Conservation (phyloP, 2,113 vertebrate genomes). For the Stigmatopora argus region DNA sequence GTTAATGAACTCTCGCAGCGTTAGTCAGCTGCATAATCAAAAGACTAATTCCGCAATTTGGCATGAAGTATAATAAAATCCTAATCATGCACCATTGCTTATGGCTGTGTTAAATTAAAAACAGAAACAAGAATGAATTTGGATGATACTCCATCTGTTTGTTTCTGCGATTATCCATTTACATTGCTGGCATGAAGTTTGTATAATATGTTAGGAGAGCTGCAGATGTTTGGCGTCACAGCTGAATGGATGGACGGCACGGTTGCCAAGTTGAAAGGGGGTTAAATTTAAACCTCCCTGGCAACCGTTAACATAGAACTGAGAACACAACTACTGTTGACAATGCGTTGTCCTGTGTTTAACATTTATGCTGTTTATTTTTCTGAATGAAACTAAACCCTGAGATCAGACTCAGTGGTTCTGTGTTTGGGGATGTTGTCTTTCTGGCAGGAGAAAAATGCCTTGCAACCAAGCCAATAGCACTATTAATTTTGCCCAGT, state of each 20-base stretch:
- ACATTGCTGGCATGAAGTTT: constrained; percentile 28
- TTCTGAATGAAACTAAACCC: constrained; percentile 35
- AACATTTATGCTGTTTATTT: constrained; percentile 45
- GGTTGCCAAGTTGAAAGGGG: constrained; percentile 10
- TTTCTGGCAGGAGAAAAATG: background rate
- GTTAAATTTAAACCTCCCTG: constrained; percentile 21
- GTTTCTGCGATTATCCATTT: constrained; percentile 18
- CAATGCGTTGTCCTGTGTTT: constrained; percentile 34
- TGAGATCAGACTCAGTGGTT: constrained; percentile 1
- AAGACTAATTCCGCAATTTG: background rate
- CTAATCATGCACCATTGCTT: background rate
- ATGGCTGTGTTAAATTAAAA: background rate
- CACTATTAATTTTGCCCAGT: constrained; percentile 43
- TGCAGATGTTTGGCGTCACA: constrained; percentile 31
- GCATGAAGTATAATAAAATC: background rate
- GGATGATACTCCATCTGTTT: constrained; percentile 27
- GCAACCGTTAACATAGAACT: constrained; percentile 17
- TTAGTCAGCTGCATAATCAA: background rate
- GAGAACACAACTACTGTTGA: constrained; percentile 30
- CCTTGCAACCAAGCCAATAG: constrained; percentile 31
- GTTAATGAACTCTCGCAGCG: background rate
- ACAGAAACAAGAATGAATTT: background rate
- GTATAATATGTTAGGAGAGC: constrained; percentile 19
- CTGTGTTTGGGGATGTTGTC: constrained; percentile 16
- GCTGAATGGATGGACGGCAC: constrained; percentile 13